Evolutionary conservation across 2,888 invertebrate genomes (phyloP).

Genomic region (Frankliniella intonsa): DNA sequence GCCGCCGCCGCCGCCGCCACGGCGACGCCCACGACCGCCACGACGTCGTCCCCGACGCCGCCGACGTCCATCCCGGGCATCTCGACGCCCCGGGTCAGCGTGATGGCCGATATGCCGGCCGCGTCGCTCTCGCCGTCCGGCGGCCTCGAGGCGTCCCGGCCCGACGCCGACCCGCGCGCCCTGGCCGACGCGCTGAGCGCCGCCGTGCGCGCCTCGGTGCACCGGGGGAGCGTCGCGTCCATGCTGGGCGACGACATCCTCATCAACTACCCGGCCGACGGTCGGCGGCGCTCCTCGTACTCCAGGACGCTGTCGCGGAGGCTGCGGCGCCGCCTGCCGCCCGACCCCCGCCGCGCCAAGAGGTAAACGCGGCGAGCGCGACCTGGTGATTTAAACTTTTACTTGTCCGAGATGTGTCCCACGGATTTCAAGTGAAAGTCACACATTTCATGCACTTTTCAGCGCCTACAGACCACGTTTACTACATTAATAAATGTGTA

Average conservation of each 20-base stretch:
- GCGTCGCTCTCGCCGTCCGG: constrained; percentile 19
- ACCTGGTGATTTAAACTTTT: too few relatives aligned
- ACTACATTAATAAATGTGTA: too few relatives aligned
- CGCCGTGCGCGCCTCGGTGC: constrained; percentile 40
- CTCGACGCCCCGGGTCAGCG: constrained; percentile 45
- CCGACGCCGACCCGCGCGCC: constrained; percentile 31
- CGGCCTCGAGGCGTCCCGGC: constrained; percentile 27
- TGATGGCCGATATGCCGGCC: constrained; percentile 12
- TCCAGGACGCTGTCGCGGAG: constrained; percentile 18
- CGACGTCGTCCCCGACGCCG: constrained; percentile 33
- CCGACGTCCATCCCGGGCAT: constrained; percentile 52
- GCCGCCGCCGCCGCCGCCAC: constrained; percentile 23
- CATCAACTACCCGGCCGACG: constrained; percentile 17
- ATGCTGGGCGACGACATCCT: constrained; percentile 46
- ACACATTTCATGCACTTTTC: too few relatives aligned
- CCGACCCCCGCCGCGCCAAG: constrained; percentile 34
- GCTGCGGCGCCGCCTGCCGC: constrained; percentile 38
- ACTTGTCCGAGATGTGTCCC: too few relatives aligned
- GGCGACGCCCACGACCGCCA: not conserved
- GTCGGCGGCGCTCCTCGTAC: not conserved
- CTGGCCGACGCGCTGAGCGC: constrained; percentile 37
- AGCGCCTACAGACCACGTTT: too few relatives aligned
- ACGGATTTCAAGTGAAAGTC: too few relatives aligned
- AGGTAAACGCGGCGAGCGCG: not conserved
- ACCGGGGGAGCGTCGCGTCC: constrained; percentile 50